Percentiles rank a stretch among this genome's conserved stretches.
Conservation (phyloP, 2,113 vertebrate species). For the Todiramphus saurophagus region DNA sequence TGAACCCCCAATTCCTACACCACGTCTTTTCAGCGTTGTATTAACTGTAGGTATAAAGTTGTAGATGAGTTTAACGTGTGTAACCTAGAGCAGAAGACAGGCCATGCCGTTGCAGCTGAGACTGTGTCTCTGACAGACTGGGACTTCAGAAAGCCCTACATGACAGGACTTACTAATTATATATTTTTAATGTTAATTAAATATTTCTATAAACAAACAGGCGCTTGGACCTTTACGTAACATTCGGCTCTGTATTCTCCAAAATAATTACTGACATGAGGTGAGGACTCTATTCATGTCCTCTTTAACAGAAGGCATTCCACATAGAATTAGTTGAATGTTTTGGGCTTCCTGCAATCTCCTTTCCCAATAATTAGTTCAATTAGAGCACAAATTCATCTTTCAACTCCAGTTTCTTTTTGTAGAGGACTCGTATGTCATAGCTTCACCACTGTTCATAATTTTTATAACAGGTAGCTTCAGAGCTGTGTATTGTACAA, state of each 20-base stretch:
- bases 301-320: background rate
- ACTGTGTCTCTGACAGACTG: background rate
- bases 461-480: background rate
- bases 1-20: background rate
- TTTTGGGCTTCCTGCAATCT: background rate
- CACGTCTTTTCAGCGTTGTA: accelerated
- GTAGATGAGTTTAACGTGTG: background rate
- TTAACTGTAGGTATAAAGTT: background rate
- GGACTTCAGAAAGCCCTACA: background rate
- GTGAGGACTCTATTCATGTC: background rate
- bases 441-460: background rate
- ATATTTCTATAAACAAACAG: background rate
- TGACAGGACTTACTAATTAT: background rate
- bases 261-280: background rate
- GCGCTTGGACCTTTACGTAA: background rate
- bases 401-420: background rate
- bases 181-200: background rate
- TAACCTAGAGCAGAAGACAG: background rate
- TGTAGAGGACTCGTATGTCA: background rate
- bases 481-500: background rate
- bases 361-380: background rate
- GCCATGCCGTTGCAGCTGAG: background rate
- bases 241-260: background rate
- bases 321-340: background rate
- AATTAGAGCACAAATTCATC: background rate